Percentiles rank a stretch among this genome's conserved stretches.
Conservation (phyloP, 1,140 invertebrate genomes). For the Chionoecetes opilio region DNA sequence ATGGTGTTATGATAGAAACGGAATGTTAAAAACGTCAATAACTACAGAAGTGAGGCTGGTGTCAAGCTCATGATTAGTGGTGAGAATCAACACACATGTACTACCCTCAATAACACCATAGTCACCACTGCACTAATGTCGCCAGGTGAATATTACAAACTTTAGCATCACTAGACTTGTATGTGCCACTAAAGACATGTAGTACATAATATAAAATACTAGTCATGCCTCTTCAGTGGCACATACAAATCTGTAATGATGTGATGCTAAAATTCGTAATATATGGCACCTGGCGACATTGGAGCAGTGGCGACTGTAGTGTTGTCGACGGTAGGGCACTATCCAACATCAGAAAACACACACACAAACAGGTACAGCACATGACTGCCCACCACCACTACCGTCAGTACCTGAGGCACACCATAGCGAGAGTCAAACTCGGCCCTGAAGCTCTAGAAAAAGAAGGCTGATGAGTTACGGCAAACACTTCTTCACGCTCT, state of each 20-base stretch:
- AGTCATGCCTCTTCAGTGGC: too few species aligned
- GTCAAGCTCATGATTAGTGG: conserved; percentile 66
- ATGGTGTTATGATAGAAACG: conserved; percentile 6
- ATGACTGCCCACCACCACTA: conserved; percentile 50
- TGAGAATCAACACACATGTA: conserved; percentile 76
- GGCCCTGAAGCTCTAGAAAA: conserved; percentile 94
- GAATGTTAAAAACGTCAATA: conserved; percentile 41
- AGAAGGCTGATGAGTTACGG: conserved; percentile 81
- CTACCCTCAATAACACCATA: too few species aligned
- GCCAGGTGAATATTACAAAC: too few species aligned
- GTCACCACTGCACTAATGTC: too few species aligned
- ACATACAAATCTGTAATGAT: too few species aligned
- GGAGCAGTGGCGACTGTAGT: too few species aligned
- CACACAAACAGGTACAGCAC: conserved; percentile 47
- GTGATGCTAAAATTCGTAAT: too few species aligned
- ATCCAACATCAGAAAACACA: conserved; percentile 81
- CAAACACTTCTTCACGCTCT: not conserved
- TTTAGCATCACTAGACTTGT: too few species aligned
- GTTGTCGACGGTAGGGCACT: too few species aligned
- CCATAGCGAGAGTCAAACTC: conserved; percentile 97
- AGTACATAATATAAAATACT: too few species aligned
- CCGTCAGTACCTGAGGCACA: conserved; percentile 84
- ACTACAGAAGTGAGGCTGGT: conserved; percentile 47
- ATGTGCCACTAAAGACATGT: too few species aligned
- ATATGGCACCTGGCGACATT: too few species aligned